Base-by-base conservation (phyloP, 2,113 vertebrate genomes). In the Neoarius graeffei region DNA sequence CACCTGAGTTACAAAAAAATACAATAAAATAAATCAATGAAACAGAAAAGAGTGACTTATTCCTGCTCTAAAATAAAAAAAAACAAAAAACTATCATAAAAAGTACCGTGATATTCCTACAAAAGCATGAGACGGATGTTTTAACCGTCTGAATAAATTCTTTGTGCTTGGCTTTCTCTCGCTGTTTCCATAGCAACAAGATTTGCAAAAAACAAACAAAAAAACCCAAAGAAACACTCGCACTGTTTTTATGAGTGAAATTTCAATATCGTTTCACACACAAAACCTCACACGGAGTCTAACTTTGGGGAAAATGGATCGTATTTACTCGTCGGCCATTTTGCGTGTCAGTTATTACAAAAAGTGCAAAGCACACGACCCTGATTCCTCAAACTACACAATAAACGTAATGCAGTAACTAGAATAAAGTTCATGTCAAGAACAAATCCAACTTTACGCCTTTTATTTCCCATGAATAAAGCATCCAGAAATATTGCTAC, bases 1-100 rank as follows among this genome's bases (percentile, higher is more conserved):
- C 94, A 59, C 94, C 95, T 96, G 91, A 30, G 13, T 23, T 20
- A 54, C 60, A 64, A 25, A 54, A 60, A 35, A 1, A 30, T 0
- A 17, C 23, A 27, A 17, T 20, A n/a, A n/a, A 76, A 50, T 23
- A 11, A 52, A 25, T 11, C 4, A 50, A 13, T 27, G n/a, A 14
- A 50, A 9, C 17, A 62, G 4, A 25, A 57, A 27, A 74, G 0
- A 74, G 48, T 48, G 14, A 84, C 42, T 30, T 60, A 8, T 52
- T 76, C 17, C 30, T 42, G 13, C 48, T 30, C 50, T 27, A 42
- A 42, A 42, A 42, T 42, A 42, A 42, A 42, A 42, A 42, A 42
- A 42, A 3, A 4, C 3, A 30, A 66, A 10, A 17, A 59, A 48
- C 27, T 9, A 57, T 19, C 1, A 25, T 57, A 71, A 84, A 64